phyloP scores from a whole-genome alignment of 2,797 vertebrate genomes.

The Clarias platycephalus region DNA sequence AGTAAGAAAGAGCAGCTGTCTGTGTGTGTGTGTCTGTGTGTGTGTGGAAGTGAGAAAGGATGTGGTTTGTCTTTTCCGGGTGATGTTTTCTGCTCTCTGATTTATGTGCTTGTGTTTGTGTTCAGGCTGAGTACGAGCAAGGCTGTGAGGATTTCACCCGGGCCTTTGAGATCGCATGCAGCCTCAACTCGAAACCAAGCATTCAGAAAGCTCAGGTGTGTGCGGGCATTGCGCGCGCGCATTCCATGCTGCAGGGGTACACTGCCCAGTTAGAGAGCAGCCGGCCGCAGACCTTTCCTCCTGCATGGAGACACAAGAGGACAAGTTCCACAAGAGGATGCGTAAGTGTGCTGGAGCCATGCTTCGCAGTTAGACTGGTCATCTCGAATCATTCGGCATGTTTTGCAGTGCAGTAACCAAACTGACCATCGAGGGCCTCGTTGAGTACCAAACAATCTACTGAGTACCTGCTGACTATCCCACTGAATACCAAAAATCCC shows the following conservation, averaged over 20 bases:
- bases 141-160: conserved; percentile 71
- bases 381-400: background rate
- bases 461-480: no score
- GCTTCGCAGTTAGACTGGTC: background rate
- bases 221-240: conserved; percentile 72
- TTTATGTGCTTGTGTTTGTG: background rate
- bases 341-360: background rate
- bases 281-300: conserved; percentile 55
- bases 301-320: conserved; percentile 75
- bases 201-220: conserved; percentile 76
- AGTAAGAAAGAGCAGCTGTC: background rate
- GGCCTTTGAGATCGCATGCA: conserved; percentile 70
- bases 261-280: conserved; percentile 60
- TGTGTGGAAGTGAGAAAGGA: background rate
- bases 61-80: background rate
- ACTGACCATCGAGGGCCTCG: background rate
- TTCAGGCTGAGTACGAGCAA: conserved; percentile 70
- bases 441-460: background rate
- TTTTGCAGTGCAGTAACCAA: background rate
- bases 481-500: background rate
- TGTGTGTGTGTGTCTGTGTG: conserved; percentile 2
- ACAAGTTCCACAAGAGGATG: background rate
- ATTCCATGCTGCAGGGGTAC: conserved; percentile 68
- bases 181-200: conserved; percentile 57
- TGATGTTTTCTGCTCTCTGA: background rate